Evolutionary conservation across 1,140 invertebrate genomes (phyloP).

Genomic region (Homalodisca vitripennis): DNA sequence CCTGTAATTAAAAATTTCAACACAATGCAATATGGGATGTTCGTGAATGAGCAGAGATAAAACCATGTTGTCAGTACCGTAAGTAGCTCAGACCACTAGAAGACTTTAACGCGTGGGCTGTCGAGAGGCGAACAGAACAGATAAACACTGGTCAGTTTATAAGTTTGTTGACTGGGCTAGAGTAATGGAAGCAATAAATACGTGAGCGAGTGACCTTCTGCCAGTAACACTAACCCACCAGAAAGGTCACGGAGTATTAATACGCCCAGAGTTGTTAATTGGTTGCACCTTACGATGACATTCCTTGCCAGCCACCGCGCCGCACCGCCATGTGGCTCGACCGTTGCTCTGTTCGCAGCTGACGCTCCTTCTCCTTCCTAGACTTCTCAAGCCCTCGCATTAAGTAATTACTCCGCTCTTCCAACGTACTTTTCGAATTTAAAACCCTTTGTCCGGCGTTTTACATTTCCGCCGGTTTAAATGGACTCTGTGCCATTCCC

Average conservation of each 20-base stretch:
- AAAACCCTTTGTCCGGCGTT: background rate
- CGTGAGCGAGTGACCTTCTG: background rate
- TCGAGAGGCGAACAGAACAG: too few relatives aligned
- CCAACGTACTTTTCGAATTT: background rate
- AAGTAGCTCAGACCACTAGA: too few relatives aligned
- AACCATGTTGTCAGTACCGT: too few relatives aligned
- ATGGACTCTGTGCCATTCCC: background rate
- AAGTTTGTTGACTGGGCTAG: background rate
- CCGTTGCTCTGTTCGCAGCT: background rate
- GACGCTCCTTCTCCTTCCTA: too few relatives aligned
- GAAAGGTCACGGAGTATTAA: background rate
- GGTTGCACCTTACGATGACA: background rate
- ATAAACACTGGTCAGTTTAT: background rate
- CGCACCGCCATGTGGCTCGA: background rate
- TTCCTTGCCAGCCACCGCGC: too few relatives aligned
- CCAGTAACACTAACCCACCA: too few relatives aligned
- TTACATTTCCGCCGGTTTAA: background rate
- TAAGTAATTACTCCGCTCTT: background rate
- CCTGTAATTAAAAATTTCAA: too few relatives aligned
- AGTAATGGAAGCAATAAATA: background rate
- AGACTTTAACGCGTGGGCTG: too few relatives aligned
- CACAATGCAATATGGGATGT: too few relatives aligned
- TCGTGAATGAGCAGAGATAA: too few relatives aligned
- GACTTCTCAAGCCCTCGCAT: background rate
- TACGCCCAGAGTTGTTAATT: background rate